Base-by-base conservation (phyloP, 2,888 invertebrate species). In the Tupiocoris notatus region DNA sequence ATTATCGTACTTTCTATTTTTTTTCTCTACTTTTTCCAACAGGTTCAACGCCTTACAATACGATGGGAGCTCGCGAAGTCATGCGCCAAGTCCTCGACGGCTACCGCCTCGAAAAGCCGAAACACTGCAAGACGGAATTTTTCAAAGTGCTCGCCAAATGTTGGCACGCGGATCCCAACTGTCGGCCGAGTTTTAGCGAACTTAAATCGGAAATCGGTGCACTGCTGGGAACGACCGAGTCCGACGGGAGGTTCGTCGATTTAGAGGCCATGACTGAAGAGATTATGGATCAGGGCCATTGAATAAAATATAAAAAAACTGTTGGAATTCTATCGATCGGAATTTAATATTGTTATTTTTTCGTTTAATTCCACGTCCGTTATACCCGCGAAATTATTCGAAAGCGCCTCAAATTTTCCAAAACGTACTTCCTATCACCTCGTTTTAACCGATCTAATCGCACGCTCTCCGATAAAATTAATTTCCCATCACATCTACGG, bases 1-100 rank as follows among this genome's bases (percentile, higher is more conserved):
- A n/a, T n/a, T n/a, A n/a, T n/a, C n/a, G n/a, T n/a, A n/a, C n/a
- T n/a, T n/a, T n/a, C n/a, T n/a, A n/a, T n/a, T n/a, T n/a, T n/a
- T n/a, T n/a, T n/a, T n/a, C n/a, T n/a, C n/a, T n/a, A n/a, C n/a
- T n/a, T n/a, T n/a, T n/a, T n/a, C n/a, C n/a, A n/a, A n/a, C 9
- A 93, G 94, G 94, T 75, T 92, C 92, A 67, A 93, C 92, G 82
- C 94, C 94, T 1, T 94, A 94, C 84, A 91, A 92, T n/a, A 90
- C 91, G 77, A 89, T 94, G 88, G 90, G 92, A 0, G 93, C 93
- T 0, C 88, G 92, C 9, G 92, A 93, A 82, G 93, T 94, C n/a
- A 88, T 93, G 83, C 87, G 92, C 7, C 89, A 90, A 56, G 92
- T 94, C 65, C 89, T 92, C 21, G 90, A 90, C 81, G 94, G 93